Evolutionary conservation across 92 coral and sea anemone species (phyloP).

Genomic region (Palythoa caribaeorum): DNA sequence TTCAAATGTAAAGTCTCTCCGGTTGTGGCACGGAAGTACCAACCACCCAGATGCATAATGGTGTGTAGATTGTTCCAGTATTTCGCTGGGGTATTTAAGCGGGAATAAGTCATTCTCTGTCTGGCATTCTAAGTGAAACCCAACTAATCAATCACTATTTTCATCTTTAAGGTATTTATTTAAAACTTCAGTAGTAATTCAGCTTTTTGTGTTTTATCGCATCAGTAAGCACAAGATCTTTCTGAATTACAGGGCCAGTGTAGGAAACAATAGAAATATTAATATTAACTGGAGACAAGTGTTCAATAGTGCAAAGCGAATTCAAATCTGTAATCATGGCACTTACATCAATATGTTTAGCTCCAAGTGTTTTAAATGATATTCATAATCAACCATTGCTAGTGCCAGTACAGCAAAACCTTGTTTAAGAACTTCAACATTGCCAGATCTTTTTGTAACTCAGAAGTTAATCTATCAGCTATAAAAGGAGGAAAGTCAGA

Average conservation of each 20-base stretch:
- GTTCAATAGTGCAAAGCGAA: too few species aligned
- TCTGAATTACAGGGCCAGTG: background rate
- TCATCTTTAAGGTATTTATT: background rate
- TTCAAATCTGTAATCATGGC: too few species aligned
- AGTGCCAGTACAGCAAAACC: too few species aligned
- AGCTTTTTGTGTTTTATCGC: background rate
- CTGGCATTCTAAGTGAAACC: conserved; percentile 49
- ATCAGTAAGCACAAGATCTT: background rate
- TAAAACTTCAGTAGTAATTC: background rate
- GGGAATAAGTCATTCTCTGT: background rate
- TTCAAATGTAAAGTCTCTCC: background rate
- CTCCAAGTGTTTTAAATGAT: too few species aligned
- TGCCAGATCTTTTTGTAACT: too few species aligned
- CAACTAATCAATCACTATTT: conserved; percentile 30
- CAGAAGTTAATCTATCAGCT: too few species aligned
- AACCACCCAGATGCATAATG: conserved; percentile 50
- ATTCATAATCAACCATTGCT: too few species aligned
- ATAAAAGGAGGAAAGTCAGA: too few species aligned
- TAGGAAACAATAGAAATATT: background rate
- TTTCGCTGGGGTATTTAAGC: conserved; percentile 13
- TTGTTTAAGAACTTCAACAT: too few species aligned
- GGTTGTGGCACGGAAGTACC: conserved; percentile 42
- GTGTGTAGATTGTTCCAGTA: conserved; percentile 29
- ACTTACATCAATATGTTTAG: too few species aligned
- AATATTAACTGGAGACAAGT: background rate